Evolutionary conservation across 2,888 invertebrate species (phyloP), one percentile per base, ranked within the genome.

Genomic region (Aromia moschata): DNA sequence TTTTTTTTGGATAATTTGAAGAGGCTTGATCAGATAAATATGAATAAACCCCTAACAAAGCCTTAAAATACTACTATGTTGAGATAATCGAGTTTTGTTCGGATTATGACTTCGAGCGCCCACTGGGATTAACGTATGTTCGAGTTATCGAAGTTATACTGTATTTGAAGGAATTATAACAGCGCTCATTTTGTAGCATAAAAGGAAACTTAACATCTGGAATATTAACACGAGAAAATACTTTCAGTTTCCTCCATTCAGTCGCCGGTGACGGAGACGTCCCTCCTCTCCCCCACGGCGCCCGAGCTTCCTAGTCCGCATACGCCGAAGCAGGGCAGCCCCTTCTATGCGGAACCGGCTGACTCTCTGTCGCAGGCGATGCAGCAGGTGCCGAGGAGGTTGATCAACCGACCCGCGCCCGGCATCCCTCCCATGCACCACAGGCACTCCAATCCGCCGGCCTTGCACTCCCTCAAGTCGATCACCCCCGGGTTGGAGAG

Each of bases 261-360:
- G 15, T 60, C 64, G 3, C 63, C 68, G 15, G 25, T 49, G 5
- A 58, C 54, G 1, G 65, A 65, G 7, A 41, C 58, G 3, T 31
- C 59, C 2, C 44, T 55, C 17, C 45, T 56, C 18, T 59, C 69
- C 11, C 58, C 66, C 2, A 44, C 55, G 12, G 49, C 53, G 11
- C 57, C 55, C 3, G 69, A 68, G 10, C 11, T 58, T 7, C 38
- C 64, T 12, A 70, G 64, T 58, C 66, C 67, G 2, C 65, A 65
- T 44, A 65, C 69, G 5, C 81, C 81, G 60, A 91, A 92, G 67
- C 89, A 92, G 75, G 89, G 89, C 10, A 93, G 93, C 77, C 94
- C 94, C 1, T 93, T 93, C 75, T 94, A 94, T 76, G 93, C 93
- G 1, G 94, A 94, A 79, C 94, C 94, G 18, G 93, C 94, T 9